These are phyloP conservation scores for Cyphomyrus plagiostoma DNA, from an alignment of 2,113 vertebrate genomes.

Conservation along the genomic window DNA sequence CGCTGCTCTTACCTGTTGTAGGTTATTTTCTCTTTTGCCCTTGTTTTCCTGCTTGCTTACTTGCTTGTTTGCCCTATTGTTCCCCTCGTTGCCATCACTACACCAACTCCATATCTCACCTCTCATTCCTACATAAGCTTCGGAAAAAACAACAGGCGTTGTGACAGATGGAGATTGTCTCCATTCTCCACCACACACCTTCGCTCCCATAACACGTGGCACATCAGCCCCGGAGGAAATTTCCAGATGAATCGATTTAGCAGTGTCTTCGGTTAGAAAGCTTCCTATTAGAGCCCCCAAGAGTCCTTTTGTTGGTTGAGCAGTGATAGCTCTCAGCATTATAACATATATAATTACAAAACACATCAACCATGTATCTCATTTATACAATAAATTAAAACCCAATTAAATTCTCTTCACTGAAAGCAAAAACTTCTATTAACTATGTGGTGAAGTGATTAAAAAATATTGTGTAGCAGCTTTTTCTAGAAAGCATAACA, in stretches of 20 bases:
- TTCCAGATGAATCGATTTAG: constrained; percentile 11
- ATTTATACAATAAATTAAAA: constrained; percentile 32
- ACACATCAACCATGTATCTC: constrained; percentile 25
- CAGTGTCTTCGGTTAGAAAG: background rate
- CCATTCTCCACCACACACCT: background rate
- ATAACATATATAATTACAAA: constrained; percentile 30
- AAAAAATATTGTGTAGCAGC: constrained; percentile 12
- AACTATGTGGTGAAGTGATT: constrained; percentile 18
- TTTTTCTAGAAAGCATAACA: constrained; percentile 17
- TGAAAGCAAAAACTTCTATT: constrained; percentile 27
- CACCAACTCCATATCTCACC: background rate
- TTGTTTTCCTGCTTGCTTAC: background rate
- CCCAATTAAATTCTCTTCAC: constrained; percentile 24
- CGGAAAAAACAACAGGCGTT: background rate
- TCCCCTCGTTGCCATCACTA: background rate
- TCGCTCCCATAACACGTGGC: background rate
- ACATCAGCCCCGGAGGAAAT: background rate
- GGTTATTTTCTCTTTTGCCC: background rate
- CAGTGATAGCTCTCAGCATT: constrained; percentile 24
- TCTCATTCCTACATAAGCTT: background rate
- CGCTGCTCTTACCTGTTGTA: background rate
- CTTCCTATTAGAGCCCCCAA: constrained; percentile 18
- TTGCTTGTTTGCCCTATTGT: background rate
- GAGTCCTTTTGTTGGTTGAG: constrained; percentile 19
- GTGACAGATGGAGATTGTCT: too few species aligned